Base-by-base conservation (phyloP, 2,113 vertebrate species). In the Lepidothrix coronata region DNA sequence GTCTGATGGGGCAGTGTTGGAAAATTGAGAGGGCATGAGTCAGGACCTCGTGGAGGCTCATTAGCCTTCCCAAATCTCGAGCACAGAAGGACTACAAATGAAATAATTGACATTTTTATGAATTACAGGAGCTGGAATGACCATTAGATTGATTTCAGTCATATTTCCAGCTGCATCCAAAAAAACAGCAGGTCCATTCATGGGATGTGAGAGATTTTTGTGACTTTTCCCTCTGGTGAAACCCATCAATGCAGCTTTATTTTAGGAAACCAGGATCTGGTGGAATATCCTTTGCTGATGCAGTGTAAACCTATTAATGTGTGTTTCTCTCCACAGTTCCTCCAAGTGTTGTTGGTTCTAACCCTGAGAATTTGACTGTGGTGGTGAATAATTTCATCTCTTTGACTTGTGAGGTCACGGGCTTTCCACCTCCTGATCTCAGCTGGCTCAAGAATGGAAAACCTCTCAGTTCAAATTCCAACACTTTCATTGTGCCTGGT, bases 381-480 rank as follows among this genome's bases (percentile, higher is more conserved):
- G 99, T 99, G 88, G 97, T 99, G 95, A 99, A 99, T 97, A 99
- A 99, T 97, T 99, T 99, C 96, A 98, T 99, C 87, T 98, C 99
- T 70, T 95, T 99, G 95, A 98, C 98, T 52, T 99, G 99, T 94
- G 99, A 99, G 84, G 98, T 99, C 52, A 98, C 96, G 11, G 99
- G 99, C 57, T 98, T 99, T 91, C 99, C 99, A 39, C 98, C 99
- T 77, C 99, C 99, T 90, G 98, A 98, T 68, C 97, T 99, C 89
- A 99, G 97, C 91, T 99, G 99, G 99, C 97, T 99, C 58, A 99
- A 98, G 94, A 98, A 99, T 74, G 98, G 98, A 41, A 98, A 98
- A 67, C 98, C 98, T 27, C 62, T 99, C 96, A 96, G 25, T 73
- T 97, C 96, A 15, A 98, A 98, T 95, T 92, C 97, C 83, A 98